phyloP scores from a whole-genome alignment of 2,113 vertebrate species.

The Gallinago undulata region DNA sequence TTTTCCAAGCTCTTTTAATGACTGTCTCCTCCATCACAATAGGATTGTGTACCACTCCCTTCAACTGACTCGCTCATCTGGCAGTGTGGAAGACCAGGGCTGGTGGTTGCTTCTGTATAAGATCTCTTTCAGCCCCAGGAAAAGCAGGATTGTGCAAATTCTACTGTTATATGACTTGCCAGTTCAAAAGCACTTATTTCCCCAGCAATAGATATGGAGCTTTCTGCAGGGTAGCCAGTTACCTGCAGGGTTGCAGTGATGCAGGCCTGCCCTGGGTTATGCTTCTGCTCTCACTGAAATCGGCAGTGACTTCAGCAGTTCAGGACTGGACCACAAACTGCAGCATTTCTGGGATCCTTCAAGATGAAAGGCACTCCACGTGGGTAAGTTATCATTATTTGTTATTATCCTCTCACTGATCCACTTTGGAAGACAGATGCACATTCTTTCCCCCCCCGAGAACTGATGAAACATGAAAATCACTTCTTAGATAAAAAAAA shows the following conservation, averaged over 20 bases:
- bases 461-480: slow-evolving; percentile 49
- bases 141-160: neutral
- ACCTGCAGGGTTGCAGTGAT: neutral
- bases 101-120: neutral
- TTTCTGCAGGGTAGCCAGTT: neutral
- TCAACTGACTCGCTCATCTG: neutral
- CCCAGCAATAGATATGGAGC: accelerated
- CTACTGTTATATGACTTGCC: neutral
- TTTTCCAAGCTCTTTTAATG: neutral
- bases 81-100: neutral
- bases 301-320: neutral
- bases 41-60: neutral
- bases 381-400: slow-evolving; percentile 23
- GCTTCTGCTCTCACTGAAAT: neutral
- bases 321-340: neutral
- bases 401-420: slow-evolving; percentile 38
- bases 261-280: neutral
- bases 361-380: neutral
- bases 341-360: neutral
- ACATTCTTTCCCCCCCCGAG: neutral
- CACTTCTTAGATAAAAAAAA: slow-evolving; percentile 27
- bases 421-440: slow-evolving; percentile 38
- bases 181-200: neutral
- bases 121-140: neutral
- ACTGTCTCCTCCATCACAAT: neutral